phyloP scores from a whole-genome alignment of 2,888 invertebrate genomes.

The Bimastos eiseni region DNA sequence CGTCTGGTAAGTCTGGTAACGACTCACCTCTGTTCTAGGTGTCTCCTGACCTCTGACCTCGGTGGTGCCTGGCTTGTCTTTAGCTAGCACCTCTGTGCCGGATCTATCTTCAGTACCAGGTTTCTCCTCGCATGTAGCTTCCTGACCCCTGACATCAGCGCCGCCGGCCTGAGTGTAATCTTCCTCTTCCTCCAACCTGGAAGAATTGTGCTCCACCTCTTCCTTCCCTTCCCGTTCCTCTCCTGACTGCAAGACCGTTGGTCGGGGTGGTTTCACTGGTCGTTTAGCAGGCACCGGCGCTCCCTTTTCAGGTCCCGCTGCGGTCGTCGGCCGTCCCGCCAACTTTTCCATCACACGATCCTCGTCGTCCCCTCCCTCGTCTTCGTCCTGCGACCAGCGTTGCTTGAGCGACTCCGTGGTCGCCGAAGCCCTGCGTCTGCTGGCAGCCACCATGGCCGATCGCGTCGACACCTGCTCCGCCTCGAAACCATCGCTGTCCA shows the following conservation, averaged over 20 bases:
- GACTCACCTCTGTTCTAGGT: neutral
- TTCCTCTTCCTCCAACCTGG: neutral
- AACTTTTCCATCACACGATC: neutral
- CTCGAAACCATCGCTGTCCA: constrained; percentile 33
- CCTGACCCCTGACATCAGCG: neutral
- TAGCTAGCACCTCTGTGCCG: neutral
- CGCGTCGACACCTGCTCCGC: constrained; percentile 16
- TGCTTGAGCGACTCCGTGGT: constrained; percentile 26
- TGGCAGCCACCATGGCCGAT: neutral
- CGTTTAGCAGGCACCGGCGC: neutral
- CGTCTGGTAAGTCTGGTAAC: neutral
- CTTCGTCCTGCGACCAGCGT: constrained; percentile 35
- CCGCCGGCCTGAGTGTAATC: neutral
- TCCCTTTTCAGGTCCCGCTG: constrained; percentile 29
- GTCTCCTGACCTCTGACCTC: neutral
- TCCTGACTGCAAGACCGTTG: neutral
- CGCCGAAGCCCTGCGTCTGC: constrained; percentile 20
- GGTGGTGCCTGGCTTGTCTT: neutral
- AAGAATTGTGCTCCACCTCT: neutral
- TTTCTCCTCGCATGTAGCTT: neutral
- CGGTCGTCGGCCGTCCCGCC: constrained; percentile 20
- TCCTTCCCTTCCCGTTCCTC: neutral
- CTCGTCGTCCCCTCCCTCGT: constrained; percentile 23
- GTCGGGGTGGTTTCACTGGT: constrained; percentile 27
- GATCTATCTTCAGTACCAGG: neutral